A percentile compares a stretch with the other conserved stretches of the same genome.
These are phyloP conservation scores for Sparus aurata DNA, from an alignment of 2,797 vertebrate species.

Conservation along the genomic window DNA sequence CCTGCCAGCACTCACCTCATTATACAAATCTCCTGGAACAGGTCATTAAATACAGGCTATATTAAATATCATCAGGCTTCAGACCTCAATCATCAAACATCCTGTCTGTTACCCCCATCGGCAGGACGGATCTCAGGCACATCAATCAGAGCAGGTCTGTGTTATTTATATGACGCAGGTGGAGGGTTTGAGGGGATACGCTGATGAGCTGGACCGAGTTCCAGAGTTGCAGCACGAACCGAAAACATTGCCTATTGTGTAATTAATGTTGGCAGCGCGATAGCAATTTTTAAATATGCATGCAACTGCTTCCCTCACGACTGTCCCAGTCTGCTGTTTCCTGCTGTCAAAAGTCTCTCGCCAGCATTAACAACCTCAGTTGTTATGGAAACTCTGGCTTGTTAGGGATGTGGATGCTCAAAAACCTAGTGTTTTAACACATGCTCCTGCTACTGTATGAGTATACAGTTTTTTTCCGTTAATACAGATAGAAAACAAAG, in stretches of 20 bases:
- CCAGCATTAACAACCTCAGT: conserved; percentile 12
- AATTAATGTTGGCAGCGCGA: conserved; percentile 42
- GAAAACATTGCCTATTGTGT: conserved; percentile 23
- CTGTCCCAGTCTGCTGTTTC: conserved; percentile 46
- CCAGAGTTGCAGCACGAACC: neutral
- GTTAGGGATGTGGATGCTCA: conserved; percentile 31
- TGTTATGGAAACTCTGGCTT: conserved; percentile 60
- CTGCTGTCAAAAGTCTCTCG: conserved; percentile 36
- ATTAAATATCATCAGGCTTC: conserved; percentile 65
- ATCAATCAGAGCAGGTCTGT: conserved; percentile 40
- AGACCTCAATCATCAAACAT: conserved; percentile 61
- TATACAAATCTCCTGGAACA: conserved; percentile 62
- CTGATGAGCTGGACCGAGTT: neutral
- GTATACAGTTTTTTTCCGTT: conserved; percentile 8
- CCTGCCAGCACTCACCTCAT: conserved; percentile 60
- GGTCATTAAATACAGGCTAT: conserved; percentile 65
- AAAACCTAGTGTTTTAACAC: conserved; percentile 13
- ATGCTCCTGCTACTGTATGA: neutral
- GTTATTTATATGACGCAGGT: conserved; percentile 20
- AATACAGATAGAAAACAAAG: conserved; percentile 26
- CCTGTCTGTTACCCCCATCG: conserved; percentile 26
- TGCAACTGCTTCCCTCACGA: conserved; percentile 30
- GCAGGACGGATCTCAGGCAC: conserved; percentile 31
- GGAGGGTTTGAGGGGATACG: neutral
- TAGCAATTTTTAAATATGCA: conserved; percentile 29